A percentile compares a stretch with the other conserved stretches of the same genome.
Evolutionary conservation across 64 coral and sea anemone genomes (phyloP).

Genomic region (Porites australiensis): DNA sequence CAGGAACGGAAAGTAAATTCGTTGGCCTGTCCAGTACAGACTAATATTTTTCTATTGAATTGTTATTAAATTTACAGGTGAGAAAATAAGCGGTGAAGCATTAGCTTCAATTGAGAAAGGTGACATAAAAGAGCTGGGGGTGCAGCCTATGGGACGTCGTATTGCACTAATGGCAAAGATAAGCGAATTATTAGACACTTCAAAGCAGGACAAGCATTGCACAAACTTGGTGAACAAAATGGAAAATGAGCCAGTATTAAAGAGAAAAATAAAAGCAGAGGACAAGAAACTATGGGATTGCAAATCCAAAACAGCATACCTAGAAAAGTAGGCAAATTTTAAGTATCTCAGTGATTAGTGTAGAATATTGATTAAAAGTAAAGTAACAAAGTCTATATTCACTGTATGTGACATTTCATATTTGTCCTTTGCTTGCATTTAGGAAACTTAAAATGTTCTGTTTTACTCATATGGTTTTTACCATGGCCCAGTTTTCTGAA

Average conservation of each 20-base stretch:
- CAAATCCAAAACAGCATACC: slow-evolving; percentile 23
- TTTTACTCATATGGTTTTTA: background rate
- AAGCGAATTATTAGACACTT: slow-evolving; percentile 3
- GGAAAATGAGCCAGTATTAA: background rate
- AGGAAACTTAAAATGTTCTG: background rate
- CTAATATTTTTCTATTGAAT: slow-evolving; percentile 9
- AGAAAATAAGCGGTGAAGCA: slow-evolving; percentile 19
- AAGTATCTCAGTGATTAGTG: background rate
- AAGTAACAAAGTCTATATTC: background rate
- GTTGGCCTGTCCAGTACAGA: no score
- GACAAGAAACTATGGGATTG: slow-evolving; percentile 13
- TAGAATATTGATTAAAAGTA: background rate
- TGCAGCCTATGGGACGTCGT: slow-evolving; percentile 8
- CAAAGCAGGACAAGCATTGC: background rate
- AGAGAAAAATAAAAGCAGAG: background rate
- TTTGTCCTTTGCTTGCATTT: background rate
- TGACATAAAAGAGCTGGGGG: slow-evolving; percentile 14
- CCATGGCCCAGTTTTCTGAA: background rate
- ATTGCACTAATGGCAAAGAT: slow-evolving; percentile 30
- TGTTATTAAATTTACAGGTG: background rate
- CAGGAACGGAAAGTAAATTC: background rate
- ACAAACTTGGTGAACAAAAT: slow-evolving; percentile 6
- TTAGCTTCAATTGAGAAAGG: slow-evolving; percentile 24
- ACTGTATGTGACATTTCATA: background rate
- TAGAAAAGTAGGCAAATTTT: slow-evolving; percentile 13